These are phyloP conservation scores for Cnemophilus loriae DNA, from an alignment of 2,113 vertebrate species.

Conservation along the genomic window DNA sequence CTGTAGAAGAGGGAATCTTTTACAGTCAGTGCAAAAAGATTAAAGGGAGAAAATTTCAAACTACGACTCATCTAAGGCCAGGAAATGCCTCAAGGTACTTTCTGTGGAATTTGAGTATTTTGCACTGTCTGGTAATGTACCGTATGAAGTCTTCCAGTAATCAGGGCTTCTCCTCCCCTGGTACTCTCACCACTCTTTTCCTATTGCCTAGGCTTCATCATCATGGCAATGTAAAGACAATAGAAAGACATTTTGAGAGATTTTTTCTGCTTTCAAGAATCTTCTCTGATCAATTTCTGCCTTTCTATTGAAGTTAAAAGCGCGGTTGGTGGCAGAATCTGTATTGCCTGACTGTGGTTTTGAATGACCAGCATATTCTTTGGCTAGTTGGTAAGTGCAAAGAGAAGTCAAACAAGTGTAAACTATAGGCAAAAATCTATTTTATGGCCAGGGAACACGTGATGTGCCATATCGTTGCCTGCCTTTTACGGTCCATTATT, in stretches of 20 bases:
- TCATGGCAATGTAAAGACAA: neutral
- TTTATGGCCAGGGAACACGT: neutral
- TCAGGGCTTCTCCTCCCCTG: neutral
- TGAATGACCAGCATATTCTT: neutral
- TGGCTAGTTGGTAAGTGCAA: neutral
- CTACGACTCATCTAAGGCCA: neutral
- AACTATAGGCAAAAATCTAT: neutral
- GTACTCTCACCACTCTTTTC: neutral
- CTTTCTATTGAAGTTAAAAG: neutral
- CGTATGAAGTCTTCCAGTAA: neutral
- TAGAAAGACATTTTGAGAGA: neutral
- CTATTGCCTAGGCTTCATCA: neutral
- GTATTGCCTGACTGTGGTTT: neutral
- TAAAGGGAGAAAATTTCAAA: constrained; percentile 28
- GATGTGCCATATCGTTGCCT: neutral
- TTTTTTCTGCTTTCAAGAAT: neutral
- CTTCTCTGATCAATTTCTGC: neutral
- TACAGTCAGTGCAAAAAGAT: neutral
- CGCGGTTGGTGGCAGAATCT: neutral
- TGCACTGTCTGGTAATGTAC: neutral
- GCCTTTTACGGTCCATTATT: neutral
- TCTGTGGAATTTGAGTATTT: neutral
- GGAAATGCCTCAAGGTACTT: neutral
- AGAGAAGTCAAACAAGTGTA: neutral
- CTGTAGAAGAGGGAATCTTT: neutral